A percentile compares a stretch with the other conserved stretches of the same genome.
These are phyloP conservation scores for Thymallus thymallus DNA, from an alignment of 2,113 vertebrate species.

Conservation along the genomic window DNA sequence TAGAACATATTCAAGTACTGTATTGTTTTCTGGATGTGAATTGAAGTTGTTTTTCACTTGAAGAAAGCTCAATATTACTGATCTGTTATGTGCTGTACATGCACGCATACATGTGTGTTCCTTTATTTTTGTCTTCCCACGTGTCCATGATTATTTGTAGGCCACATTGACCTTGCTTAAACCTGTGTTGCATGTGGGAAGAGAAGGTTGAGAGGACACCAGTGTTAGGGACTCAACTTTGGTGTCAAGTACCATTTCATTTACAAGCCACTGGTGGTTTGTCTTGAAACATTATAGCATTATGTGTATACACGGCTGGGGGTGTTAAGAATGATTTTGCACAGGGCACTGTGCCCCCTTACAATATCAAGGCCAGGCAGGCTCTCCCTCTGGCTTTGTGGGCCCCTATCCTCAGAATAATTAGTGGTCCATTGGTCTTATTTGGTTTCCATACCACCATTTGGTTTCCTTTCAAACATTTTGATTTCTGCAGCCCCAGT, in stretches of 20 bases:
- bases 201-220: constrained; percentile 4
- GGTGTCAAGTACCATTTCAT: constrained; percentile 52
- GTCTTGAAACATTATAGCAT: constrained; percentile 10
- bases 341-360: too few relatives aligned
- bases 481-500: too few relatives aligned
- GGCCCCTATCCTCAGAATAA: too few relatives aligned
- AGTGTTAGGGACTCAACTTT: constrained; percentile 37
- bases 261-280: constrained; percentile 45
- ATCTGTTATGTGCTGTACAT: constrained; percentile 1
- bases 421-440: too few relatives aligned
- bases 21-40: background rate
- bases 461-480: too few relatives aligned
- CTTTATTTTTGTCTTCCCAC: background rate
- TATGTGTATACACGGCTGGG: too few relatives aligned
- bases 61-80: background rate
- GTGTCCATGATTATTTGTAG: constrained; percentile 6
- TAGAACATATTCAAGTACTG: background rate
- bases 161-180: background rate
- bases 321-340: too few relatives aligned
- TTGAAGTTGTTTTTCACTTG: background rate
- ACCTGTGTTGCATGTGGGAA: background rate
- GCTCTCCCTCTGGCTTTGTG: too few relatives aligned
- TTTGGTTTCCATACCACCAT: too few relatives aligned
- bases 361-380: too few relatives aligned
- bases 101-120: background rate